phyloP scores from a whole-genome alignment of 53 echinoderm and acorn worm species.

The Astropecten irregularis region DNA sequence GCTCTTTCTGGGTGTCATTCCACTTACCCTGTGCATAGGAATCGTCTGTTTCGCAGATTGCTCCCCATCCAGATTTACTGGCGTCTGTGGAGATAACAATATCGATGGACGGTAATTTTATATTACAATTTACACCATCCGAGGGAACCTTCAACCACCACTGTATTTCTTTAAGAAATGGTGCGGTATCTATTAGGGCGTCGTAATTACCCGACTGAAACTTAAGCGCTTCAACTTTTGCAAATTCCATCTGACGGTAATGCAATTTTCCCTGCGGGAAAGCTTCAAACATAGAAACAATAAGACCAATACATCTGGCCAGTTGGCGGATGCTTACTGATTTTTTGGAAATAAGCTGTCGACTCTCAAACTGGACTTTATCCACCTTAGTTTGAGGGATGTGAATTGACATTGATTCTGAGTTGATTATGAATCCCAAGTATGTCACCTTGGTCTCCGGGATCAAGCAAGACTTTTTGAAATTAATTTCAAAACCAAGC shows the following conservation, averaged over 20 bases:
- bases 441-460: background rate
- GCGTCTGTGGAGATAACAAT: slow-evolving; percentile 33
- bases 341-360: background rate
- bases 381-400: background rate
- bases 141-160: slow-evolving; percentile 13
- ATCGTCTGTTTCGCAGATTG: slow-evolving; percentile 27
- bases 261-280: slow-evolving; percentile 22
- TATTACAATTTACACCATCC: background rate
- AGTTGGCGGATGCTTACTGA: background rate
- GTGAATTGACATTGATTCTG: background rate
- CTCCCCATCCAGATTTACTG: background rate
- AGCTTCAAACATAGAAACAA: slow-evolving; percentile 33
- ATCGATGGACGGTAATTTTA: slow-evolving; percentile 15
- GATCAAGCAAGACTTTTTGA: background rate
- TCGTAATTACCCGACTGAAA: background rate
- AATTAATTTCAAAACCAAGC: background rate
- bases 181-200: background rate
- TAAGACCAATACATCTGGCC: slow-evolving; percentile 38
- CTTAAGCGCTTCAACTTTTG: background rate
- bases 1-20: background rate
- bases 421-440: background rate
- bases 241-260: slow-evolving; percentile 8
- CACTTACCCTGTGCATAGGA: slow-evolving; percentile 47
- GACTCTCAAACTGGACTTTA: background rate
- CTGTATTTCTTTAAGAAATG: background rate